phyloP scores from a whole-genome alignment of 2,888 invertebrate genomes.

The Euphydryas editha region DNA sequence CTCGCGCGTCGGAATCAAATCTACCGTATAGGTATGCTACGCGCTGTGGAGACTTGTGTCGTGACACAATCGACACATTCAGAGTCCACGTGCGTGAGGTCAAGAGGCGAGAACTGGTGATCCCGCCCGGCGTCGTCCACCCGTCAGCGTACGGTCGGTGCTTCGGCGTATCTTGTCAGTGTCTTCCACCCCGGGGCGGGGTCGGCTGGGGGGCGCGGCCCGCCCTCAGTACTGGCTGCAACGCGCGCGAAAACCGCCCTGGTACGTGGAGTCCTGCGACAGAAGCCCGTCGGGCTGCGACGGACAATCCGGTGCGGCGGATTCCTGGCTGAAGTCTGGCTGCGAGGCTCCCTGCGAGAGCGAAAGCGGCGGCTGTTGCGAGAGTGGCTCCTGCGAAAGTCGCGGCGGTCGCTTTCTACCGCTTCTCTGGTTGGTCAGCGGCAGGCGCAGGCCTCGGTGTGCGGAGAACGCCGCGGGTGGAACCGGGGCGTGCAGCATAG shows the following conservation, averaged over 20 bases:
- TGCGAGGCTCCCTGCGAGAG: conserved; percentile 90
- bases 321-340: conserved; percentile 91
- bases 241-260: conserved; percentile 88
- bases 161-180: conserved; percentile 55
- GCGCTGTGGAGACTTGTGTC: conserved; percentile 31
- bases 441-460: conserved; percentile 89
- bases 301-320: conserved; percentile 92
- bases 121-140: conserved; percentile 50
- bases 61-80: conserved; percentile 55
- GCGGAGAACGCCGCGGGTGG: conserved; percentile 97
- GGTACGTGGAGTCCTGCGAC: conserved; percentile 96
- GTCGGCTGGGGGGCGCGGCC: conserved; percentile 92
- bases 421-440: conserved; percentile 87
- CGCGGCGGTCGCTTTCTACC: conserved; percentile 70
- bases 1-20: conserved; percentile 47
- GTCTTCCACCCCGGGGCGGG: conserved; percentile 54
- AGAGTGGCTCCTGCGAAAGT: conserved; percentile 88
- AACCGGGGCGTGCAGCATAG: conserved; percentile 91
- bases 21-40: conserved; percentile 44
- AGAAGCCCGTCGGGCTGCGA: conserved; percentile 97
- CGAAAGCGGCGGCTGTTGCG: conserved; percentile 87
- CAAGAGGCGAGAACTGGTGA: conserved; percentile 44
- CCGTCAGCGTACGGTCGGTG: conserved; percentile 35
- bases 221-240: conserved; percentile 90
- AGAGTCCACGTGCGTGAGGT: conserved; percentile 52